Conservation (phyloP, 2,797 vertebrate species). For the Phylloscopus collybita region DNA sequence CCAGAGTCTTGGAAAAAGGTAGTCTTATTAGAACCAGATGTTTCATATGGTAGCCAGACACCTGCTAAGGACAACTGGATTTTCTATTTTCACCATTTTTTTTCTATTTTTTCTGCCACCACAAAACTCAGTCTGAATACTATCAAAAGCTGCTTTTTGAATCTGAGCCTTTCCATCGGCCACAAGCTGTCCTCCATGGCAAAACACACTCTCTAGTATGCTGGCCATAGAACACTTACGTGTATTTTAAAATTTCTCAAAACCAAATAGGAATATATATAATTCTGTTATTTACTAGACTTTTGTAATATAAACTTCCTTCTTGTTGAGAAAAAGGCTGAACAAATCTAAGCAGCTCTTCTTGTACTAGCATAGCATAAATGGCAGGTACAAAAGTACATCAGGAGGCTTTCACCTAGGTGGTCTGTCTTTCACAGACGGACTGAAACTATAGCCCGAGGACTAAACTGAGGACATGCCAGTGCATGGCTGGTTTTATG, state of each 20-base stretch:
- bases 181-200: fast-evolving
- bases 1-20: background rate
- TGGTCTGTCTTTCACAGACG: background rate
- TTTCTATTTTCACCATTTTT: background rate
- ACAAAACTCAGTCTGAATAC: background rate
- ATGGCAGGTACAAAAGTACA: background rate
- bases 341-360: background rate
- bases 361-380: background rate
- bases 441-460: background rate
- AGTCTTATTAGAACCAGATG: background rate
- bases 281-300: background rate
- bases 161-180: background rate
- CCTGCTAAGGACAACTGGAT: background rate
- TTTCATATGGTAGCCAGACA: background rate
- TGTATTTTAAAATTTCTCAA: background rate
- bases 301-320: background rate
- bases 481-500: background rate
- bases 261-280: background rate
- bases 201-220: background rate
- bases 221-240: background rate
- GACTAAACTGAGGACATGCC: background rate
- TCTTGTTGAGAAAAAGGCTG: background rate
- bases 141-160: background rate
- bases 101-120: background rate
- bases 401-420: fast-evolving